Percentiles rank a stretch among this genome's conserved stretches.
phyloP scores from a whole-genome alignment of 2,113 vertebrate species.

The Coreoperca whiteheadi region DNA sequence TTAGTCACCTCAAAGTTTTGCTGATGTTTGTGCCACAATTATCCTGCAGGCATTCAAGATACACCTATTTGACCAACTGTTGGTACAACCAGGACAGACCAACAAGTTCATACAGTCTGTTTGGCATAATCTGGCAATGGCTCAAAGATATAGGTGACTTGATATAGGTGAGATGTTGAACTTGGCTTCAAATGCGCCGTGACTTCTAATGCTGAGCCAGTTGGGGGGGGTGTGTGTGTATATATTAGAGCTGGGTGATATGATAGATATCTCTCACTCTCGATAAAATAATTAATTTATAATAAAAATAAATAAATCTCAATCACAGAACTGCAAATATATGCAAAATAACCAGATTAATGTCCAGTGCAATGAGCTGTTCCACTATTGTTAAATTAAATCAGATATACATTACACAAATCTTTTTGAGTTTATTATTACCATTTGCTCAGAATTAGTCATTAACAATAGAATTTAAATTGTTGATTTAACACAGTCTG shows the following conservation, averaged over 20 bases:
- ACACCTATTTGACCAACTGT: not conserved
- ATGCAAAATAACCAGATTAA: not conserved
- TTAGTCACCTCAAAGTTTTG: slow-evolving; percentile 18
- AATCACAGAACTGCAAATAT: too few relatives aligned
- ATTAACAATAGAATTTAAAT: not conserved
- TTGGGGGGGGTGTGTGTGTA: not conserved
- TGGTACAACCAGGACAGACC: not conserved
- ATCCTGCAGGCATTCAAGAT: not conserved
- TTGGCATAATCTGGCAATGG: not conserved
- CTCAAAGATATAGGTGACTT: not conserved
- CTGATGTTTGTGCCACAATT: slow-evolving; percentile 12
- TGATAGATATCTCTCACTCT: too few relatives aligned
- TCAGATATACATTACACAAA: not conserved
- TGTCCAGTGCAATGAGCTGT: too few relatives aligned
- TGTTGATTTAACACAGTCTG: not conserved
- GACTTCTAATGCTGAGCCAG: not conserved
- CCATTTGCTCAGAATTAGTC: not conserved
- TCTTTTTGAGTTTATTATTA: not conserved
- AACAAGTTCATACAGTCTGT: not conserved
- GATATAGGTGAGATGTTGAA: not conserved
- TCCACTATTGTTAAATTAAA: too few relatives aligned
- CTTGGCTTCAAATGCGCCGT: not conserved
- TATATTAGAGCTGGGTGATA: not conserved
- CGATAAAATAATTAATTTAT: too few relatives aligned
- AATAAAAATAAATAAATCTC: too few relatives aligned